A percentile compares a stretch with the other conserved stretches of the same genome.
Evolutionary conservation across 2,113 vertebrate genomes (phyloP).

Genomic region (Syngnathus typhle): DNA sequence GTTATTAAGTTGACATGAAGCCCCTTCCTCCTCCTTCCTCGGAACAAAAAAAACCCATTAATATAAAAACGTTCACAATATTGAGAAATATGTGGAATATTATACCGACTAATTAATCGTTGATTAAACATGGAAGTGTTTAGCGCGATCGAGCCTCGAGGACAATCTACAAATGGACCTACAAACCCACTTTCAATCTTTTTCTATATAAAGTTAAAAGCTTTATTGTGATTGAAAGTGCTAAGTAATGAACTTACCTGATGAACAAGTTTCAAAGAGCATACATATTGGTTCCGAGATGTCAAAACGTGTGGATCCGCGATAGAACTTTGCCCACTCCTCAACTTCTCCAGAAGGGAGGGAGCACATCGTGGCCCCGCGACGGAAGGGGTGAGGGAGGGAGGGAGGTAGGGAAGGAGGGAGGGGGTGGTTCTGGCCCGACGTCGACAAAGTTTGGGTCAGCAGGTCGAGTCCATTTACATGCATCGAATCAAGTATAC

Average conservation of each 20-base stretch:
- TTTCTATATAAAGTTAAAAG: neutral
- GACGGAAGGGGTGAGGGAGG: neutral
- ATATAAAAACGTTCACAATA: neutral
- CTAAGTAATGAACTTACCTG: slow-evolving; percentile 26
- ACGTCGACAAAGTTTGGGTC: neutral
- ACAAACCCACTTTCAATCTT: neutral
- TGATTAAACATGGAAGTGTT: neutral
- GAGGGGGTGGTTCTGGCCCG: neutral
- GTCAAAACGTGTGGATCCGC: slow-evolving; percentile 7
- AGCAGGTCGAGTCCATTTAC: neutral
- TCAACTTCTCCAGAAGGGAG: slow-evolving; percentile 28
- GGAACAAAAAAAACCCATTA: slow-evolving; percentile 49
- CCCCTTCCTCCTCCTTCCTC: neutral
- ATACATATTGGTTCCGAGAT: slow-evolving; percentile 13
- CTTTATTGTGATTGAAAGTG: neutral
- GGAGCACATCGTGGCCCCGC: slow-evolving; percentile 8
- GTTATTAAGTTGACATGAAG: slow-evolving; percentile 48
- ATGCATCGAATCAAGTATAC: neutral
- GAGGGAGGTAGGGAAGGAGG: neutral
- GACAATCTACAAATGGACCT: neutral
- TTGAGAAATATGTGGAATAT: neutral
- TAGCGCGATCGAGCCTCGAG: neutral
- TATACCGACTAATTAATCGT: neutral
- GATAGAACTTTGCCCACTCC: slow-evolving; percentile 52
- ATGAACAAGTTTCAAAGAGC: neutral